A percentile compares a stretch with the other conserved stretches of the same genome.
Evolutionary conservation across 2,113 vertebrate genomes (phyloP).

Genomic region (Corythoichthys haematopterus): DNA sequence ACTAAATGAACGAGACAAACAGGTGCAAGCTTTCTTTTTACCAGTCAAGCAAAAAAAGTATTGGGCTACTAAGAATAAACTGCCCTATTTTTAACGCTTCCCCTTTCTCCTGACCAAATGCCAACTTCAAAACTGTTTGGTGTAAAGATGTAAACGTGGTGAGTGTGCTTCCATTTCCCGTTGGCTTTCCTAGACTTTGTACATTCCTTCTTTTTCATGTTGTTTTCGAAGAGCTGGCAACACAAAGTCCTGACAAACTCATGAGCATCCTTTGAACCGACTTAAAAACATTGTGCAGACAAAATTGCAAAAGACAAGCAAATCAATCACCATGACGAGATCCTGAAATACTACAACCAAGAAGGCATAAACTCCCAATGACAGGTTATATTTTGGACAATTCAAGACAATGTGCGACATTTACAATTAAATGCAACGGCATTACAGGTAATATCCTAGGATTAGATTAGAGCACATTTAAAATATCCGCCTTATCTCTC

Average conservation of each 20-base stretch:
- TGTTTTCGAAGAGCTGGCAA: constrained; percentile 33
- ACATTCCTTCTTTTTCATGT: constrained; percentile 40
- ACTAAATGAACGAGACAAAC: constrained; percentile 73
- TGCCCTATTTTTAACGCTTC: constrained; percentile 34
- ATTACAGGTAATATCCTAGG: constrained; percentile 34
- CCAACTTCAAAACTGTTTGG: constrained; percentile 61
- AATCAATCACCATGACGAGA: constrained; percentile 46
- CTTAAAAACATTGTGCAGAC: constrained; percentile 41
- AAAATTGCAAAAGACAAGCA: constrained; percentile 39
- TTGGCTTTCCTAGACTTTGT: constrained; percentile 51
- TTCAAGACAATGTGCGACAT: constrained; percentile 50
- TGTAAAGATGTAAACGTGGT: constrained; percentile 70
- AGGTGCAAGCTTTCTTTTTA: constrained; percentile 72
- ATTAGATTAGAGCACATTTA: constrained; percentile 33
- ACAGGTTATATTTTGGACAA: constrained; percentile 39
- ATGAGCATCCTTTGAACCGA: constrained; percentile 22
- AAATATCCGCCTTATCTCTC: constrained; percentile 10
- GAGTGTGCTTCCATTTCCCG: constrained; percentile 73
- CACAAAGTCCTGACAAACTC: constrained; percentile 49
- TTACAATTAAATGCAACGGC: constrained; percentile 36
- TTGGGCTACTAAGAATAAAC: constrained; percentile 52
- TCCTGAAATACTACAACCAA: constrained; percentile 48
- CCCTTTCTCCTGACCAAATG: constrained; percentile 36
- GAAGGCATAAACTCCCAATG: constrained; percentile 43
- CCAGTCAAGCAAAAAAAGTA: constrained; percentile 51